Evolutionary conservation across 2,888 invertebrate species (phyloP), one percentile per base, ranked within the genome.

Genomic region (Euspilapteryx auroguttella): DNA sequence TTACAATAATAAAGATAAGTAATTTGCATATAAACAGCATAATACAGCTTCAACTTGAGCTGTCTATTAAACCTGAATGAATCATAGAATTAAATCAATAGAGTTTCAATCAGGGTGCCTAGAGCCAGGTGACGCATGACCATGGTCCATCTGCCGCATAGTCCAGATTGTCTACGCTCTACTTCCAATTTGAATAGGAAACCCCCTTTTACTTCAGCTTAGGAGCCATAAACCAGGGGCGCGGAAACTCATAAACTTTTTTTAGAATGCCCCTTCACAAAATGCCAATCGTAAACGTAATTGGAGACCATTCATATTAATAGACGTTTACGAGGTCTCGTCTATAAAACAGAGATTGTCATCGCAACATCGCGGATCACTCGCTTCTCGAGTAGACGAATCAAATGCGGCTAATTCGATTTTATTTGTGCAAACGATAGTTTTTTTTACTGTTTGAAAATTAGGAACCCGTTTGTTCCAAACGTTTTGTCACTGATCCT

Each of bases 261-360:
- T 73, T 69, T 56, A 64, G 61, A 57, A 47, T 57, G 41, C 52
- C 63, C 64, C 58, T 54, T 54, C 47, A 71, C 71, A 73, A 73
- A 75, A 75, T 57, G 69, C 68, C 56, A 63, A 65, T 65, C 69
- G 57, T 77, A 77, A 77, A 77, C 65, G 62, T 77, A 77, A 77
- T 77, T 77, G 75, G 64, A 58, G 56, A 58, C 71, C 65, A 77
- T 77, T 77, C 75, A 73, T 75, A 76, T 76, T 75, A 77, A 75
- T 73, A 73, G 76, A 75, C 75, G 55, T 75, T 77, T 76, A 77
- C 66, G 71, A 73, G 53, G 49, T 52, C 57, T 59, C 51, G 43
- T 44, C 62, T 62, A 71, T 75, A 75, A 75, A 75, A 71, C 65
- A 55, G 68, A 68, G 73, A 75, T 73, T 75, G 73, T 71, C 68